phyloP scores from a whole-genome alignment of 2,113 vertebrate species.

The Psephotus haematonotus region DNA sequence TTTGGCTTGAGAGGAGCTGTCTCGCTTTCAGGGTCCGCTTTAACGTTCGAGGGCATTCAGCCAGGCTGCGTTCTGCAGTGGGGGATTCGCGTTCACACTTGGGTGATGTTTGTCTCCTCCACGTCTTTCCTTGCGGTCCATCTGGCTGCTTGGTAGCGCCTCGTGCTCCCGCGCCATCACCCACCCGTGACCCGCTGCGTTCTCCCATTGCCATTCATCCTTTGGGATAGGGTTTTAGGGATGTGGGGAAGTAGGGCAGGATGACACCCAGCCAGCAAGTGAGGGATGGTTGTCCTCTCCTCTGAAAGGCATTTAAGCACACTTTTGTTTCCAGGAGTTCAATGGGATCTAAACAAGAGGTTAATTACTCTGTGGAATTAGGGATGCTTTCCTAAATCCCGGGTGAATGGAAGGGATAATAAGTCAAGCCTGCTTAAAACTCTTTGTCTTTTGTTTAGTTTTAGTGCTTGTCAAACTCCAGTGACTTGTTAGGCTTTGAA shows the following conservation, averaged over 20 bases:
- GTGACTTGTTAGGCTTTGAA: slow-evolving; percentile 13
- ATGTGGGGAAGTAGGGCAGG: not conserved
- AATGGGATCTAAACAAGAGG: slow-evolving; percentile 21
- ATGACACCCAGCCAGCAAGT: not conserved
- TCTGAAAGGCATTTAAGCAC: not conserved
- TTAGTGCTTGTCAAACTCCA: slow-evolving; percentile 46
- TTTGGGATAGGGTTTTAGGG: not conserved
- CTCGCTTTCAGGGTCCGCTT: slow-evolving; percentile 44
- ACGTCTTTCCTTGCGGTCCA: not conserved
- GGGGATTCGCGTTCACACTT: slow-evolving; percentile 50
- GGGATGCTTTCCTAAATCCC: not conserved
- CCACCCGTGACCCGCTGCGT: not conserved
- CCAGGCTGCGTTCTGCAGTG: slow-evolving; percentile 49
- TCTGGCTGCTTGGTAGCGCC: slow-evolving; percentile 33
- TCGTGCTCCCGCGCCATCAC: not conserved
- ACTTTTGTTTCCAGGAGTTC: not conserved
- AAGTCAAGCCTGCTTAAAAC: slow-evolving; percentile 26
- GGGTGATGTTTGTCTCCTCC: not conserved
- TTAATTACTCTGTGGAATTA: slow-evolving; percentile 46
- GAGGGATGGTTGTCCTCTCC: not conserved
- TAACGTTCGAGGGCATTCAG: slow-evolving; percentile 47
- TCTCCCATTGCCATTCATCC: not conserved
- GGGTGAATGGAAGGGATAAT: slow-evolving; percentile 3
- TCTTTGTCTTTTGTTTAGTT: slow-evolving; percentile 31
- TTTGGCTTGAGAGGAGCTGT: slow-evolving; percentile 31